These are phyloP conservation scores for Theocolax elegans DNA, from an alignment of 1,140 invertebrate species.

Conservation along the genomic window DNA sequence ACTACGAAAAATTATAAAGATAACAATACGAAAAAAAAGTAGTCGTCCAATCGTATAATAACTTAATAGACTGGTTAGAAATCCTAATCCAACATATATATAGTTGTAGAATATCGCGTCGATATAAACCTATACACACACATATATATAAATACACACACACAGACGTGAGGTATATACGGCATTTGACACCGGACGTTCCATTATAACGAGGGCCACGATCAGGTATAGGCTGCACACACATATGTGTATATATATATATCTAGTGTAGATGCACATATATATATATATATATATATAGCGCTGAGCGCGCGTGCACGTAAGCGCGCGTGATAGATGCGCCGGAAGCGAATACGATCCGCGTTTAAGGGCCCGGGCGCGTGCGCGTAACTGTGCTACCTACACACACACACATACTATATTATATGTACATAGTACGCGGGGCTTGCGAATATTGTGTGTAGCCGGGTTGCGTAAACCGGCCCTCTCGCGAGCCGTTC, in stretches of 20 bases:
- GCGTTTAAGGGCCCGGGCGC: slow-evolving; percentile 13
- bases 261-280: background rate
- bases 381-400: background rate
- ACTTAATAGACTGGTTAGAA: slow-evolving; percentile 19
- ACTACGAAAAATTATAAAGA: no score
- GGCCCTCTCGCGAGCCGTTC: slow-evolving; percentile 1
- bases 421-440: no score
- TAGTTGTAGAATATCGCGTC: no score
- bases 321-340: slow-evolving; percentile 9
- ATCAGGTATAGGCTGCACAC: no score
- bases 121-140: no score
- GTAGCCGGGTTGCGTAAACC: background rate
- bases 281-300: no score
- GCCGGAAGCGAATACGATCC: slow-evolving; percentile 28
- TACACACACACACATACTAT: background rate
- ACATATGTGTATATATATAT: no score
- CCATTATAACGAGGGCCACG: slow-evolving; percentile 18
- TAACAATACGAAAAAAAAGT: no score
- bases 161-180: no score
- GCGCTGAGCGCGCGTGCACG: no score
- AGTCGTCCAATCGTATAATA: slow-evolving; percentile 2
- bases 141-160: no score
- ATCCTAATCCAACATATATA: no score
- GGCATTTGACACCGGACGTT: slow-evolving; percentile 33
- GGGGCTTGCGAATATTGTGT: background rate